These are phyloP conservation scores for Vandiemenella viatica DNA, from an alignment of 2,888 invertebrate species.

Conservation along the genomic window DNA sequence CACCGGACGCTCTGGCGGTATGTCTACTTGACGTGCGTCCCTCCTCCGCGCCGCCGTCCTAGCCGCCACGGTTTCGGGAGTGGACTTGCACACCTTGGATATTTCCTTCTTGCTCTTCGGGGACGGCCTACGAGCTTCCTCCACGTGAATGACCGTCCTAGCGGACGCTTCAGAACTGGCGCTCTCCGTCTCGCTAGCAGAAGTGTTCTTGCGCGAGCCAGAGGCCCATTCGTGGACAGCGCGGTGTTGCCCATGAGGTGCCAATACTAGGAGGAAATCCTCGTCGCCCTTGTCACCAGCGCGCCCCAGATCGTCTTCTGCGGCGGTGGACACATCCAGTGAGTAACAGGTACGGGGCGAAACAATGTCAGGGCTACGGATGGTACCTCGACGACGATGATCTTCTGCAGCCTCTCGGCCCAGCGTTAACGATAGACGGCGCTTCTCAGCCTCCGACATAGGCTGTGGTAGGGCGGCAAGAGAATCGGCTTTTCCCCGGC, in stretches of 20 bases:
- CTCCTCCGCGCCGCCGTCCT: background rate
- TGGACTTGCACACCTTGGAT: constrained; percentile 66
- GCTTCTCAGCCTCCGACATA: constrained; percentile 53
- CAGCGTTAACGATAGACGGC: constrained; percentile 51
- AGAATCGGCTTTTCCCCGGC: constrained; percentile 36
- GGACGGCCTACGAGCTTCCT: too few species aligned
- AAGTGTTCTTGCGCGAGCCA: constrained; percentile 28
- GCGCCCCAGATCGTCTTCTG: constrained; percentile 3
- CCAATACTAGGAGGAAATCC: constrained; percentile 32
- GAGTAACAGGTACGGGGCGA: constrained; percentile 35
- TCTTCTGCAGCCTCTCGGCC: constrained; percentile 57
- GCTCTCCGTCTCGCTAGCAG: constrained; percentile 53
- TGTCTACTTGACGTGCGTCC: too few species aligned
- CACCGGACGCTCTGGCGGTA: too few species aligned
- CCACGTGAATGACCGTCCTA: constrained; percentile 48
- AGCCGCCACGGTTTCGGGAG: constrained; percentile 23
- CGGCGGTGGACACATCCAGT: constrained; percentile 25
- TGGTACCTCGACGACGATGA: constrained; percentile 4
- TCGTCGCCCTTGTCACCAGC: constrained; percentile 15
- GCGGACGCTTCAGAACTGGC: constrained; percentile 56
- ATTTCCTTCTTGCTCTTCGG: constrained; percentile 44
- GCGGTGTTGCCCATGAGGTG: constrained; percentile 27
- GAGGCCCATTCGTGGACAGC: constrained; percentile 31
- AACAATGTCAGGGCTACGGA: constrained; percentile 22
- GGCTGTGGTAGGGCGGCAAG: constrained; percentile 30